phyloP scores from a whole-genome alignment of 2,113 vertebrate species.

The Nymphicus hollandicus region DNA sequence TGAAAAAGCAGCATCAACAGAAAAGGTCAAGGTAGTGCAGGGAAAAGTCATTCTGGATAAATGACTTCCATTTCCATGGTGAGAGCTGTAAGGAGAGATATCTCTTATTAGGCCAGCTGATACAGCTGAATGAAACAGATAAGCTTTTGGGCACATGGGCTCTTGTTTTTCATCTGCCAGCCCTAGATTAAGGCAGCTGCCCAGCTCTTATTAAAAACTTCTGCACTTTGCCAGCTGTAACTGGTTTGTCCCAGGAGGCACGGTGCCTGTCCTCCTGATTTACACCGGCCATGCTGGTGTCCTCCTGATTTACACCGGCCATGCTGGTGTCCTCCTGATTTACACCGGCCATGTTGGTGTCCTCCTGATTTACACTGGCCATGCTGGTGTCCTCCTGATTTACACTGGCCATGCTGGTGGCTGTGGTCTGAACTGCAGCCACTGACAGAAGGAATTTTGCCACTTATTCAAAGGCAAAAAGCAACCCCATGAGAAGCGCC shows the following conservation, averaged over 20 bases:
- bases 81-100: constrained; percentile 38
- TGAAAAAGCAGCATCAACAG: background rate
- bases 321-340: background rate
- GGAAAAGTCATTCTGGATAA: constrained; percentile 30
- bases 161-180: background rate
- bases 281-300: background rate
- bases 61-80: constrained; percentile 13
- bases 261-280: background rate
- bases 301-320: no score
- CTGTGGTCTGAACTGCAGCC: background rate
- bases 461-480: background rate
- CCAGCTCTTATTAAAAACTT: background rate
- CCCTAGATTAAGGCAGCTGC: background rate
- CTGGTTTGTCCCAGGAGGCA: background rate
- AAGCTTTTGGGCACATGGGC: background rate
- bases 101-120: background rate
- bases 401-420: background rate
- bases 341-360: no score
- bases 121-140: constrained; percentile 44
- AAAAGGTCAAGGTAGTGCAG: constrained; percentile 13
- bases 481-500: background rate
- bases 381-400: background rate
- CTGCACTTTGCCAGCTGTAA: background rate
- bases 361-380: background rate
- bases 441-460: background rate